Base-by-base conservation (phyloP, 2,797 vertebrate genomes). In the Mustela erminea region DNA sequence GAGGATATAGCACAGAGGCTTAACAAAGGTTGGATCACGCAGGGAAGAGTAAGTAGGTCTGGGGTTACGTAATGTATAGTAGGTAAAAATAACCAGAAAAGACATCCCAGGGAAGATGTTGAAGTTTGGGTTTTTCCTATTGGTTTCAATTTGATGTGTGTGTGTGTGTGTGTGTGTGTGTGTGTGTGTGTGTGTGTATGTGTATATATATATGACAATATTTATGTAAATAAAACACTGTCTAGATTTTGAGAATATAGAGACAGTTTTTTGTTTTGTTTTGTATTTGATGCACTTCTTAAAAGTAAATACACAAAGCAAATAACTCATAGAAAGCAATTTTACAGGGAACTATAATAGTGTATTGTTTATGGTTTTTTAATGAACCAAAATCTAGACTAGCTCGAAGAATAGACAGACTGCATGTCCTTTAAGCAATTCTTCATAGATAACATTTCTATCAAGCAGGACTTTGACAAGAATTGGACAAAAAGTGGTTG, bases 41-140 rank as follows among this genome's bases (percentile, higher is more conserved):
- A 82, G 68, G 68, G 38, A 91, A 72, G 58, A 85, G 56, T 95
- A 91, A 88, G 80, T 89, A 96, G 80, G 92, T 95, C 92, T 82
- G 32, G 46, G 32, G 1, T 85, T 94, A 85, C 38, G 41, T 81
- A 93, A 95, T 11, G 38, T 23, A 49, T 9, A 80, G 77, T 54
- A 68, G 87, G 23, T 90, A 43, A 94, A 95, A 96, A 95, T 68
- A 95, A 74, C 35, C 89, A 77, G 75, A 85, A 75, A 95, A 85
- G 89, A 49, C 32, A 64, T 15, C 46, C n/a, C 74, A 10, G 35
- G 60, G 4, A 17, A 56, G 52, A 81, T 60, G 56, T 60, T 68
- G 72, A 83, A 62, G 46, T 75, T 49, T 81, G 85, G 38, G 46
- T 64, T 84, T 93, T 87, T 81, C 49, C 32, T n/a, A 85, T 41